Percentiles rank a stretch among this genome's conserved stretches.
Evolutionary conservation across 2,113 vertebrate genomes (phyloP).

Genomic region (Cyprinus carpio): DNA sequence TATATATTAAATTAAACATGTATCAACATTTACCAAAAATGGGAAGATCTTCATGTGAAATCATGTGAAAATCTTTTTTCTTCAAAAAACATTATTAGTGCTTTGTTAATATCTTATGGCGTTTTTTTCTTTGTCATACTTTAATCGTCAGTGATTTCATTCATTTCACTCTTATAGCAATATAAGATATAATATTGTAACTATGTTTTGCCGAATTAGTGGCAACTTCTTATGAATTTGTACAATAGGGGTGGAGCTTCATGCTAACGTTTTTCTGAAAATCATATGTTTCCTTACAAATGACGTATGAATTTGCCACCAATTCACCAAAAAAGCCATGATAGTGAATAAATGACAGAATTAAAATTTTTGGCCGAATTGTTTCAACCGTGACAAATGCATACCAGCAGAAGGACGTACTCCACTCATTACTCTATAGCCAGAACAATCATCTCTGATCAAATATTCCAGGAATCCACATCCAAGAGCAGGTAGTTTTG

Average conservation of each 20-base stretch:
- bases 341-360: no score
- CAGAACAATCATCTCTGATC: not conserved
- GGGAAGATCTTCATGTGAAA: no score
- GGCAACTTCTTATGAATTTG: no score
- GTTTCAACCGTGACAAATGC: not conserved
- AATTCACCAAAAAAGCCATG: not conserved
- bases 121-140: not conserved
- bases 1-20: not conserved
- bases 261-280: not conserved
- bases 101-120: no score
- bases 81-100: no score
- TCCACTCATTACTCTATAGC: not conserved
- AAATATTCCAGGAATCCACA: constrained; percentile 36
- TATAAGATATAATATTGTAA: no score
- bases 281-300: not conserved
- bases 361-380: not conserved
- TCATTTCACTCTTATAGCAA: not conserved
- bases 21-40: no score
- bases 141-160: not conserved
- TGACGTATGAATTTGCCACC: not conserved
- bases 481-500: constrained; percentile 48
- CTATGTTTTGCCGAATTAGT: not conserved
- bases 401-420: not conserved
- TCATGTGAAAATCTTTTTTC: no score
- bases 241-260: not conserved